phyloP scores from a whole-genome alignment of 2,113 vertebrate genomes.

The Donacobius atricapilla region DNA sequence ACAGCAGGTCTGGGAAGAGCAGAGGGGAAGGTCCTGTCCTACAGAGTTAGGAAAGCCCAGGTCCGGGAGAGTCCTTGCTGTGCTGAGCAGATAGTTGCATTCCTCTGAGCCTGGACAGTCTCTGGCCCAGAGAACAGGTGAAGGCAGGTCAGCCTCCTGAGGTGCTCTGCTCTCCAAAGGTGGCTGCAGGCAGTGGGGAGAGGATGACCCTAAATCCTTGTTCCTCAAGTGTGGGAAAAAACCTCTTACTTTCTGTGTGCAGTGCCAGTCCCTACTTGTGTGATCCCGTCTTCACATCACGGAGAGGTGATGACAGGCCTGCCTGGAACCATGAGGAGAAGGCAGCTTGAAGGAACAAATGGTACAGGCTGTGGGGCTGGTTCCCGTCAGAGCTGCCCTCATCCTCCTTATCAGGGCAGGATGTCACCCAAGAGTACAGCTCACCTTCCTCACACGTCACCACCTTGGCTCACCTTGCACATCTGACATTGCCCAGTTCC shows the following conservation, averaged over 20 bases:
- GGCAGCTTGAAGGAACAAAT: neutral
- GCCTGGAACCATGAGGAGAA: neutral
- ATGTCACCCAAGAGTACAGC: neutral
- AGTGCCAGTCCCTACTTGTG: neutral
- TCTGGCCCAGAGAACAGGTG: neutral
- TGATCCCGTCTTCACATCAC: neutral
- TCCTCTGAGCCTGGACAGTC: neutral
- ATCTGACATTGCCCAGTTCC: neutral
- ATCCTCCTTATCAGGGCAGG: neutral
- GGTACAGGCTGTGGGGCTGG: neutral
- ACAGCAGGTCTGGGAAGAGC: neutral
- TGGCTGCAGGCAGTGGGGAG: neutral
- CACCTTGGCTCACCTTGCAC: neutral
- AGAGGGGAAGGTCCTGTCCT: neutral
- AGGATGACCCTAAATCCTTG: neutral
- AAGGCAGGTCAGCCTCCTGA: neutral
- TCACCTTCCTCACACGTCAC: neutral
- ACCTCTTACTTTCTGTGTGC: neutral
- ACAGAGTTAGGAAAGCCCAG: neutral
- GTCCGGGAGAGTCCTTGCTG: neutral
- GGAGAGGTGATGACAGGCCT: accelerated
- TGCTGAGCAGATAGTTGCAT: neutral
- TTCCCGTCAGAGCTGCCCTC: neutral
- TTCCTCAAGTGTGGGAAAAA: neutral
- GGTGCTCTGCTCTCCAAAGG: neutral